Evolutionary conservation across 2,888 invertebrate species (phyloP).

Genomic region (Caenorhabditis sp.): DNA sequence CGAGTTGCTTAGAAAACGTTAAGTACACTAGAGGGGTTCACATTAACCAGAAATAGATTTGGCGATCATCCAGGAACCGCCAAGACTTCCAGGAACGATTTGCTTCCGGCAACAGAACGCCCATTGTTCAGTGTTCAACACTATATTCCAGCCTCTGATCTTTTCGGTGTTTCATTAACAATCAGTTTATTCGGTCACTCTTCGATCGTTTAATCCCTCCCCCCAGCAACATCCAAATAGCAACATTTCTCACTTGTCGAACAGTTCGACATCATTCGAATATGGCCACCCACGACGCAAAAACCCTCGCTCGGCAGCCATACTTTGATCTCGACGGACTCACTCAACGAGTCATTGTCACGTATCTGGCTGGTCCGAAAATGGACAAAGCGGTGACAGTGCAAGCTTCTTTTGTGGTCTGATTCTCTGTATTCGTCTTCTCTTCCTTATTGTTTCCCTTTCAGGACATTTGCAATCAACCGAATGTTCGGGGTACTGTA

Average conservation of each 20-base stretch:
- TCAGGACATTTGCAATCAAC: conserved; percentile 16
- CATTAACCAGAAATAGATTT: no score
- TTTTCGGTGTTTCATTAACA: background rate
- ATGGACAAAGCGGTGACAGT: conserved; percentile 31
- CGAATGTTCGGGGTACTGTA: conserved; percentile 58
- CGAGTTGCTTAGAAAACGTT: no score
- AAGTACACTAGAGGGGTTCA: no score
- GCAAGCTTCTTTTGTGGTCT: conserved; percentile 34
- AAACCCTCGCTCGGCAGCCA: conserved; percentile 10
- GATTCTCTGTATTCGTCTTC: no score
- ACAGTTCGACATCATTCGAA: background rate
- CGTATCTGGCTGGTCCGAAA: conserved; percentile 26
- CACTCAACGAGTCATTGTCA: conserved; percentile 26
- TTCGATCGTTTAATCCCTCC: background rate
- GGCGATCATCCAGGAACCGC: no score
- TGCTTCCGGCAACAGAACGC: background rate
- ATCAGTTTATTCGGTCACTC: background rate
- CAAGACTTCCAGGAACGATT: no score
- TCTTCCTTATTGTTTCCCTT: background rate
- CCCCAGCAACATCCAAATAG: background rate
- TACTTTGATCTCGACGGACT: conserved; percentile 41
- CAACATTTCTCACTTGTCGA: background rate
- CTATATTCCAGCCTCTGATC: background rate
- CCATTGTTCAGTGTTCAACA: background rate
- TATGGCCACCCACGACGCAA: conserved; percentile 11